A percentile compares a stretch with the other conserved stretches of the same genome.
phyloP scores from a whole-genome alignment of 2,113 vertebrate genomes.

The Ptyas mucosa region DNA sequence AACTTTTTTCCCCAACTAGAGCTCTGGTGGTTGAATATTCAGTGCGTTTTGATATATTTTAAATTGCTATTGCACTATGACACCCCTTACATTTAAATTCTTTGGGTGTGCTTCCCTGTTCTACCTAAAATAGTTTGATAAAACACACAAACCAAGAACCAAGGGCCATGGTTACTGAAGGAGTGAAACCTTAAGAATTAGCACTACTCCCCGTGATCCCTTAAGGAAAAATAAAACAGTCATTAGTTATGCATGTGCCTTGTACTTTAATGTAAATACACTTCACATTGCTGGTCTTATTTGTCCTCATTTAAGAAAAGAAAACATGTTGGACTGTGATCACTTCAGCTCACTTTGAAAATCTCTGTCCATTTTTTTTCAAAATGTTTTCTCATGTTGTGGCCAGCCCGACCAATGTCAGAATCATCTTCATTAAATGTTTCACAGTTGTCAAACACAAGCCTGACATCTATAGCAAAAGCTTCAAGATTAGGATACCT shows the following conservation, averaged over 20 bases:
- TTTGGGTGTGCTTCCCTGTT: conserved; percentile 95
- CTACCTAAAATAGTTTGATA: conserved; percentile 85
- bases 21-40: conserved; percentile 97
- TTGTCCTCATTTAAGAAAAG: conserved; percentile 63
- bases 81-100: conserved; percentile 91
- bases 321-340: conserved; percentile 47
- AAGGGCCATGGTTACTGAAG: conserved; percentile 74
- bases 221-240: conserved; percentile 63
- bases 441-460: conserved; percentile 99
- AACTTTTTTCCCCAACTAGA: conserved; percentile 84
- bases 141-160: conserved; percentile 80
- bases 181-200: conserved; percentile 74
- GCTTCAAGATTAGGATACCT: conserved; percentile 95
- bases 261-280: conserved; percentile 72
- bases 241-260: conserved; percentile 66
- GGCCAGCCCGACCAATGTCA: conserved; percentile 95
- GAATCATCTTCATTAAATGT: conserved; percentile 99
- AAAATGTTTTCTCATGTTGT: conserved; percentile 98
- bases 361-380: conserved; percentile 98
- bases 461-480: conserved; percentile 94
- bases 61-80: conserved; percentile 97
- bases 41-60: conserved; percentile 95
- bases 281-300: conserved; percentile 79
- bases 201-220: conserved; percentile 68
- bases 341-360: conserved; percentile 91